A percentile compares a stretch with the other conserved stretches of the same genome.
phyloP scores from a whole-genome alignment of 2,797 vertebrate species.

The Buphagus erythrorhynchus region DNA sequence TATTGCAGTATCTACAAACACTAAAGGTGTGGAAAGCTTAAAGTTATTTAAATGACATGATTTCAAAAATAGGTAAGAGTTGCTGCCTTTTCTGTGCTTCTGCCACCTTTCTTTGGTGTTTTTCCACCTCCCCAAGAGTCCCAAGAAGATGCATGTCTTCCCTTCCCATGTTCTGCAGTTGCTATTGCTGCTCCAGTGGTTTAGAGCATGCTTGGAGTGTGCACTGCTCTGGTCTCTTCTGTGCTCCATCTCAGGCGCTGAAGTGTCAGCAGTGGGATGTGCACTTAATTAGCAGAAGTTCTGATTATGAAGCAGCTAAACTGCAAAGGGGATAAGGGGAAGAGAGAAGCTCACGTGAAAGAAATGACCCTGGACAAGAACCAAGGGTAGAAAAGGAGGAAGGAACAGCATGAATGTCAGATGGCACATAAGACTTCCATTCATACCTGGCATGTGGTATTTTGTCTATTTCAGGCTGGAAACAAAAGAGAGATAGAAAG shows the following conservation, averaged over 20 bases:
- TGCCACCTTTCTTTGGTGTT: background rate
- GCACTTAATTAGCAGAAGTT: background rate
- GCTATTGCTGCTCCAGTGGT: background rate
- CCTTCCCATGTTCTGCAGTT: background rate
- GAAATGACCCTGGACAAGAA: background rate
- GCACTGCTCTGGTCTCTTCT: background rate
- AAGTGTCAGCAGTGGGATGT: background rate
- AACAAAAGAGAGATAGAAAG: background rate
- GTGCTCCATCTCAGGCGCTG: background rate
- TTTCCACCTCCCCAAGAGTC: background rate
- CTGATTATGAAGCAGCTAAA: background rate
- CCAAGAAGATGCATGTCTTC: background rate
- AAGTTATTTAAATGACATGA: background rate
- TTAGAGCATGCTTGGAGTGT: accelerated
- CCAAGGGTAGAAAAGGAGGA: background rate
- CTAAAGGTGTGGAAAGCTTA: background rate
- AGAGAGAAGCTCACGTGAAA: background rate
- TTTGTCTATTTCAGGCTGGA: constrained; percentile 15
- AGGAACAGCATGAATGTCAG: background rate
- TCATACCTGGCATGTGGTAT: background rate
- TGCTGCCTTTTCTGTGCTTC: background rate
- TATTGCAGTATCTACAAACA: background rate
- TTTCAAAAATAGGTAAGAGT: background rate
- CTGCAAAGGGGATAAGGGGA: background rate
- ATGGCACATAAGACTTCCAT: background rate